phyloP scores from a whole-genome alignment of 2,113 vertebrate genomes.

The Crocuta crocuta region DNA sequence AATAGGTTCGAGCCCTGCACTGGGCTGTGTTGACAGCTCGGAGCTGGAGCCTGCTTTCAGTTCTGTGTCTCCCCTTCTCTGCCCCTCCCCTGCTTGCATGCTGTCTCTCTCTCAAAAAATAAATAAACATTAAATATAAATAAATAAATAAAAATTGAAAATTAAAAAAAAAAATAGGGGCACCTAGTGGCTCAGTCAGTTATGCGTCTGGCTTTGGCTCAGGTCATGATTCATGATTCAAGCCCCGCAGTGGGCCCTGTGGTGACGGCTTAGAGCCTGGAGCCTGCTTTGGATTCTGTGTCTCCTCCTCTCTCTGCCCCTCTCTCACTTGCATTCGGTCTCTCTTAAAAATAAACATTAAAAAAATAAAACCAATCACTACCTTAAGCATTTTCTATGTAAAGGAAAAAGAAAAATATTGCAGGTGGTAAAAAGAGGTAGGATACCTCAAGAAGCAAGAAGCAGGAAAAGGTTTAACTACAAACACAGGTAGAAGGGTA shows the following conservation, averaged over 20 bases:
- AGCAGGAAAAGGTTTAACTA: not conserved
- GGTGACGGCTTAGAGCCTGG: no score
- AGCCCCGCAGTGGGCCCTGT: not conserved
- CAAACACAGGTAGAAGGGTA: not conserved
- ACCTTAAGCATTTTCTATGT: not conserved
- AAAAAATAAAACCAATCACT: not conserved
- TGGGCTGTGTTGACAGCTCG: not conserved
- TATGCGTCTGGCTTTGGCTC: no score
- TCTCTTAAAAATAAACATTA: not conserved
- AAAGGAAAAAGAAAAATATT: not conserved
- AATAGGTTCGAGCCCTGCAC: not conserved
- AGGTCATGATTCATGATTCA: no score
- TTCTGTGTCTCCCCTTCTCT: not conserved
- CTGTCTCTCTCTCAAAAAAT: not conserved
- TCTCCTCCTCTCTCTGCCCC: not conserved
- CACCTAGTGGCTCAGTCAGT: not conserved
- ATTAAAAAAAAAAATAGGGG: not conserved
- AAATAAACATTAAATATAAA: not conserved
- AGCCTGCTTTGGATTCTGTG: not conserved
- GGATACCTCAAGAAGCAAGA: not conserved
- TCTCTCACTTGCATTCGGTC: not conserved
- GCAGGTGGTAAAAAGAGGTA: not conserved
- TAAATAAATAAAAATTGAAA: not conserved
- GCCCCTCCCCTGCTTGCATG: no score
- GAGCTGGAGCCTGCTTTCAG: not conserved